Evolutionary conservation across 2,113 vertebrate genomes (phyloP).

Genomic region (Hyaena hyaena): DNA sequence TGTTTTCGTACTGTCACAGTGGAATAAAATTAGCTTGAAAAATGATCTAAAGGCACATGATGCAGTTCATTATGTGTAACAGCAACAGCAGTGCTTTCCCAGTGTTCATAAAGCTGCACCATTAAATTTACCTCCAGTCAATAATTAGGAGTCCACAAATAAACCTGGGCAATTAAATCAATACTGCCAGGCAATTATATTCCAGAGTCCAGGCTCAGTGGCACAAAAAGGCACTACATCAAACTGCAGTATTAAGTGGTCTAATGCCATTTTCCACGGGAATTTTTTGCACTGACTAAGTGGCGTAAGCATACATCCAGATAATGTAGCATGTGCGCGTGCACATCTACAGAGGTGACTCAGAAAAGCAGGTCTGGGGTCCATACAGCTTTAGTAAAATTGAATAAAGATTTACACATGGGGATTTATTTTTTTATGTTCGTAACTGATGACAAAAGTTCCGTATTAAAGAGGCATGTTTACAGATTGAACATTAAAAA

Average conservation of each 20-base stretch:
- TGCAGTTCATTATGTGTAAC: slow-evolving; percentile 94
- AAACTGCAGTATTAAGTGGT: slow-evolving; percentile 91
- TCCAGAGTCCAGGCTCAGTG: slow-evolving; percentile 91
- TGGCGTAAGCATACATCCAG: slow-evolving; percentile 45
- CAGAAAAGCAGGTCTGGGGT: not conserved
- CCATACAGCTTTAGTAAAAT: not conserved
- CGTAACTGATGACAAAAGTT: slow-evolving; percentile 49
- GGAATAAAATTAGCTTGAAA: slow-evolving; percentile 96
- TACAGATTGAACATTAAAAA: slow-evolving; percentile 37
- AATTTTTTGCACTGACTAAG: slow-evolving; percentile 74
- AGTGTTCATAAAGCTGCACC: slow-evolving; percentile 96
- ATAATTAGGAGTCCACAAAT: slow-evolving; percentile 99
- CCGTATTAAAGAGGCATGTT: slow-evolving; percentile 31
- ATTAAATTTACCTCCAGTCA: slow-evolving; percentile 99
- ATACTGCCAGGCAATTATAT: slow-evolving; percentile 93
- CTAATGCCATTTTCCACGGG: slow-evolving; percentile 82
- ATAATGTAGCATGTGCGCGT: not conserved
- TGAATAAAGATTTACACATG: slow-evolving; percentile 26
- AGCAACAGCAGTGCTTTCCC: slow-evolving; percentile 94
- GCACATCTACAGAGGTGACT: not conserved
- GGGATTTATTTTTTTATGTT: not conserved
- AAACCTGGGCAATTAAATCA: slow-evolving; percentile 99
- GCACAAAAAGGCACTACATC: slow-evolving; percentile 95
- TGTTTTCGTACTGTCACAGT: slow-evolving; percentile 90
- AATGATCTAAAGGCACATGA: slow-evolving; percentile 93